phyloP scores from a whole-genome alignment of 2,888 invertebrate genomes.

The Stenodema calcarata region DNA sequence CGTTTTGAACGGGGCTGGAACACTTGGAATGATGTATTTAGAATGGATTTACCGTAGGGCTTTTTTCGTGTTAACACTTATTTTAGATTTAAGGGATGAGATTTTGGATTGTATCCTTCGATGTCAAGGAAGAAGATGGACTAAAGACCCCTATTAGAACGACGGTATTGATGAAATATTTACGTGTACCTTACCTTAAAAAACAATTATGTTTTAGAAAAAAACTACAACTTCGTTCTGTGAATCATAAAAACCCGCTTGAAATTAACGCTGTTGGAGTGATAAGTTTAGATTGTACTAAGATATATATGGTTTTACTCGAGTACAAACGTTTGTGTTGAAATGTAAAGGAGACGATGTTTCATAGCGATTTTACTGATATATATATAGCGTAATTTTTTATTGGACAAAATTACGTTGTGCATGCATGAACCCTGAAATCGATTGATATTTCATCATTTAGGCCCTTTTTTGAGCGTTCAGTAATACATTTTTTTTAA shows the following conservation, averaged over 20 bases:
- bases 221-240: neutral
- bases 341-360: neutral
- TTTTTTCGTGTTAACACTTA: conserved; percentile 21
- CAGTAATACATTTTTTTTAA: too few relatives aligned
- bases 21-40: conserved; percentile 38
- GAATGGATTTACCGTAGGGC: conserved; percentile 30
- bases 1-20: conserved; percentile 43
- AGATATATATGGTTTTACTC: neutral
- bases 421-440: neutral
- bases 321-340: neutral
- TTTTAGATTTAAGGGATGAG: conserved; percentile 38
- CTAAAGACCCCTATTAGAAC: conserved; percentile 41
- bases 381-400: neutral
- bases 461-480: too few relatives aligned
- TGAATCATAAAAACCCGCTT: neutral
- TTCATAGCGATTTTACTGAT: neutral
- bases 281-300: neutral
- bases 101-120: conserved; percentile 33
- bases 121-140: conserved; percentile 37
- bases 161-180: conserved; percentile 9
- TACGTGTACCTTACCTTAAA: neutral
- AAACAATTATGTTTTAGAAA: neutral
- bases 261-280: neutral
- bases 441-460: too few relatives aligned
- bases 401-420: neutral